Conservation (phyloP, 2,797 vertebrate genomes). For the Clarias fuscus region DNA sequence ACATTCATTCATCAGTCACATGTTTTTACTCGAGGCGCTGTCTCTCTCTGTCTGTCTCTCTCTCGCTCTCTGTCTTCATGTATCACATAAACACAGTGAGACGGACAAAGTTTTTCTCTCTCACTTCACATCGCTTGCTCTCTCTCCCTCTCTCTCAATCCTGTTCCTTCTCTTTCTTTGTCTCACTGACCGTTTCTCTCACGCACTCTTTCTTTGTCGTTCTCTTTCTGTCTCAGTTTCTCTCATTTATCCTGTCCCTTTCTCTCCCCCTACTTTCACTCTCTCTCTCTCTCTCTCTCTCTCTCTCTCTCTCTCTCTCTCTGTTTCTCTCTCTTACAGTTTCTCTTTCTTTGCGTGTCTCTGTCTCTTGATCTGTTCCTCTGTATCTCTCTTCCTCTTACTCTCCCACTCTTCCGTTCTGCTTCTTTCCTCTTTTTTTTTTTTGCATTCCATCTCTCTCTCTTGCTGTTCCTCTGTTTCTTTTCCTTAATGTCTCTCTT, state of each 20-base stretch:
- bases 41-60: background rate
- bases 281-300: background rate
- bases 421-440: background rate
- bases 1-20: background rate
- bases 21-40: background rate
- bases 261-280: background rate
- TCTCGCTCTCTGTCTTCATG: background rate
- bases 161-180: background rate
- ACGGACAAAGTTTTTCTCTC: too few species aligned
- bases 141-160: too few species aligned
- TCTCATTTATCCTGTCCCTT: constrained; percentile 13
- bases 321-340: background rate
- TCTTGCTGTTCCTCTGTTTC: too few species aligned
- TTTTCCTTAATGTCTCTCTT: background rate
- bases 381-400: background rate
- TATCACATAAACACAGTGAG: background rate
- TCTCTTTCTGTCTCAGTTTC: background rate
- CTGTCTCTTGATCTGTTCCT: background rate
- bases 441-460: background rate
- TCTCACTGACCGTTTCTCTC: background rate
- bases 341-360: background rate
- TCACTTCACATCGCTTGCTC: too few species aligned
- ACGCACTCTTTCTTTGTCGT: too few species aligned
- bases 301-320: background rate
- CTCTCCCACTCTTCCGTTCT: background rate